These are phyloP conservation scores for Orthosia incerta DNA, from an alignment of 2,888 invertebrate species.

Conservation along the genomic window DNA sequence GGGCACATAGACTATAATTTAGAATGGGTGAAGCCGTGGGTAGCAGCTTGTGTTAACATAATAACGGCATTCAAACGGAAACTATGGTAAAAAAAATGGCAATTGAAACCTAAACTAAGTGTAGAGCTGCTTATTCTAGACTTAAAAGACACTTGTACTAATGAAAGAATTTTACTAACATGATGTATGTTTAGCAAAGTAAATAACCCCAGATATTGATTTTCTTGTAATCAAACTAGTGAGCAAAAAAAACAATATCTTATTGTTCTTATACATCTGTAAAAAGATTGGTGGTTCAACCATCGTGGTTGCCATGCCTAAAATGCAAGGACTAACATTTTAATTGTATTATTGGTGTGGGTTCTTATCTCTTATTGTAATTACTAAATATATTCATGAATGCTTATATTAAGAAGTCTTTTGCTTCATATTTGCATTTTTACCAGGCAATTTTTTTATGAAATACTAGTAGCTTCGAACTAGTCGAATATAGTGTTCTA, in stretches of 20 bases:
- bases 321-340: background rate
- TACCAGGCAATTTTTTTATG: background rate
- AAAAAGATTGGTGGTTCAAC: background rate
- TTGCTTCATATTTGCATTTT: background rate
- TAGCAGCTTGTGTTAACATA: no score
- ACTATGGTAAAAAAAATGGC: background rate
- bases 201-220: background rate
- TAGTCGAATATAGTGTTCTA: background rate
- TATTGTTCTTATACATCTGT: background rate
- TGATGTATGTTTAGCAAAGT: background rate
- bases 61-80: background rate
- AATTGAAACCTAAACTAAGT: background rate
- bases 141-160: background rate
- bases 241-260: background rate
- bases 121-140: background rate
- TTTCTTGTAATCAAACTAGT: constrained; percentile 1
- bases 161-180: constrained; percentile 29
- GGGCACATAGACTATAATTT: no score
- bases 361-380: background rate
- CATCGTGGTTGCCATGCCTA: background rate
- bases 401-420: background rate
- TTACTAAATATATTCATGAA: background rate
- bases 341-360: background rate
- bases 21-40: no score
- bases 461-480: background rate